Evolutionary conservation across 2,797 vertebrate genomes (phyloP).

Genomic region (Microcaecilia unicolor): DNA sequence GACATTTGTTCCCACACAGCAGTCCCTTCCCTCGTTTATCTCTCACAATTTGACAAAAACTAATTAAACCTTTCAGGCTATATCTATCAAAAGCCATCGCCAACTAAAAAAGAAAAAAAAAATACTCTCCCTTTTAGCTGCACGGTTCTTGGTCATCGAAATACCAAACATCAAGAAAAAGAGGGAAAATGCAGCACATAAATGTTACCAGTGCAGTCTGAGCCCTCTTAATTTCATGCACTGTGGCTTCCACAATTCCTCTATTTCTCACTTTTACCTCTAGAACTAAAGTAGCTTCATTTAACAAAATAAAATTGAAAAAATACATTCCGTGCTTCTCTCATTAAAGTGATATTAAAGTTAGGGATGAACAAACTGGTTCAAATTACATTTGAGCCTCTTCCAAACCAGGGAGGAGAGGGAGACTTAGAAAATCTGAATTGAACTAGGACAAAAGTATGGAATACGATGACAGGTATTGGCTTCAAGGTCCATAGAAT

Average conservation of each 20-base stretch:
- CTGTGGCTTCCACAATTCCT: constrained; percentile 61
- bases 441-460: too few species aligned
- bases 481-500: too few species aligned
- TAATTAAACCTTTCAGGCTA: too few species aligned
- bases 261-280: constrained; percentile 61
- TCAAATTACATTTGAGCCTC: too few species aligned
- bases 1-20: too few species aligned
- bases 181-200: background rate
- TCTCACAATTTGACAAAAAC: too few species aligned
- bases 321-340: constrained; percentile 67
- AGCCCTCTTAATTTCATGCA: constrained; percentile 64
- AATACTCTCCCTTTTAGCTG: constrained; percentile 10
- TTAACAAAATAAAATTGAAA: constrained; percentile 56
- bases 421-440: too few species aligned
- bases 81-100: too few species aligned
- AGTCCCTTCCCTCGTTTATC: too few species aligned
- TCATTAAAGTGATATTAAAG: constrained; percentile 61
- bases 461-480: too few species aligned
- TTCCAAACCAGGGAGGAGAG: too few species aligned
- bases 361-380: too few species aligned
- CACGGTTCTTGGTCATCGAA: constrained; percentile 38
- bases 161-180: constrained; percentile 28
- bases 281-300: constrained; percentile 58
- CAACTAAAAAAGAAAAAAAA: background rate
- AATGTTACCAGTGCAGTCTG: constrained; percentile 35